Base-by-base conservation (phyloP, 2,888 invertebrate genomes). In the Habrosyne pyritoides region DNA sequence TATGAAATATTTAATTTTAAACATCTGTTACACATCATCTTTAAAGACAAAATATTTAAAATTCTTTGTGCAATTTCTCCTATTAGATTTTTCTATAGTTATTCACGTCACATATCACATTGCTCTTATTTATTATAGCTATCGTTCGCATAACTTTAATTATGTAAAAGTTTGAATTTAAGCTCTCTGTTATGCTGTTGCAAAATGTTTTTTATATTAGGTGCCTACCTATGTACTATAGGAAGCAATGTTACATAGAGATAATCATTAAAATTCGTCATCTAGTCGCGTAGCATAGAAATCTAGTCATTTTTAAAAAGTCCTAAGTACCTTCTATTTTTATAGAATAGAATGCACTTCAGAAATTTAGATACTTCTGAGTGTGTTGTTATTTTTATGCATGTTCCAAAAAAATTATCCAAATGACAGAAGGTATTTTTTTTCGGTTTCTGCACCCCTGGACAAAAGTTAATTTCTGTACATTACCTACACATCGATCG, bases 231-330 rank as follows among this genome's bases (percentile, higher is more conserved):
- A 14, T 36, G 12, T 14, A 24, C 24, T 24, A 14, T 14, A 14
- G 14, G 0, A 36, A 36, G 6, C 14, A 42, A 18, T 42, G 18
- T 33, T 33, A 33, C 33, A 33, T 4, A n/a, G 5, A 30, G 10
- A 28, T 2, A n/a, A 33, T 33, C 14, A 14, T n/a, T 14, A 2
- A 42, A 42, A 8, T 18, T 1, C 0, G 18, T 42, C 8, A 6
- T 42, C 42, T 42, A 47, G 46, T 53, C 47, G 10, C 28, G 42
- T 52, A 42, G 42, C 33, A 33, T 36, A 10, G 2, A 21, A 42
- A 59, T 10, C 60, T 68, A 65, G 60, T 69, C 67, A 63, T 54
- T 48, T 42, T 26, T 47, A 53, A n/a, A n/a, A n/a, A n/a, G n/a
- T n/a, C n/a, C n/a, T n/a, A n/a, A n/a, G n/a, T n/a, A n/a, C n/a